A percentile compares a stretch with the other conserved stretches of the same genome.
These are phyloP conservation scores for Alentia gelatinosa DNA, from an alignment of 2,888 invertebrate genomes.

Conservation along the genomic window DNA sequence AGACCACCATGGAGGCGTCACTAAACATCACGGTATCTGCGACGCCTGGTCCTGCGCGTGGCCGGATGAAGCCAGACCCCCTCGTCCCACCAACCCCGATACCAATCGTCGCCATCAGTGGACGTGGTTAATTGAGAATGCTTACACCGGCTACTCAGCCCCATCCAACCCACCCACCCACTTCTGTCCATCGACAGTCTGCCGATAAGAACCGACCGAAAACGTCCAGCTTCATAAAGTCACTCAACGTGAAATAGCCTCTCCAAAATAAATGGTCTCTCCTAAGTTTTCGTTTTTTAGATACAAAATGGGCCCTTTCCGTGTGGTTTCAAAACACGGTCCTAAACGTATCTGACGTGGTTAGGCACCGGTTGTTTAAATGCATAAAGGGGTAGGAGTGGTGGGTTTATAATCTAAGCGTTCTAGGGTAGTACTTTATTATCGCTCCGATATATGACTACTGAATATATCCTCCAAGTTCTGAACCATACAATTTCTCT, in stretches of 20 bases:
- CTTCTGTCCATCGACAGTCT: neutral
- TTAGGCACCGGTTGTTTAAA: too few relatives aligned
- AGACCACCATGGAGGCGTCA: neutral
- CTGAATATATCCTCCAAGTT: too few relatives aligned
- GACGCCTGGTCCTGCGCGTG: neutral
- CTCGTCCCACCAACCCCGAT: neutral
- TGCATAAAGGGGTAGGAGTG: too few relatives aligned
- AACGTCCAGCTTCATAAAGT: constrained; percentile 1
- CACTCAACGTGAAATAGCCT: neutral
- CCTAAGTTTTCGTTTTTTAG: too few relatives aligned
- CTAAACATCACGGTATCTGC: neutral
- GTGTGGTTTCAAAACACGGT: too few relatives aligned
- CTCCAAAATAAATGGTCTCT: neutral
- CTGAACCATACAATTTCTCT: too few relatives aligned
- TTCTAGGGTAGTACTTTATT: too few relatives aligned
- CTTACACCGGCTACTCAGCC: neutral
- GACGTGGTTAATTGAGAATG: neutral
- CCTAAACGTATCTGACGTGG: too few relatives aligned
- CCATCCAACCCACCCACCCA: neutral
- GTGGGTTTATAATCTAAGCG: too few relatives aligned
- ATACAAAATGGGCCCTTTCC: too few relatives aligned
- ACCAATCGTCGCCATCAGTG: neutral
- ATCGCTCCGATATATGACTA: too few relatives aligned
- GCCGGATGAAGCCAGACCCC: neutral
- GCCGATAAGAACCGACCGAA: neutral